These are phyloP conservation scores for Neoascia interrupta DNA, from an alignment of 2,888 invertebrate species.

Conservation along the genomic window DNA sequence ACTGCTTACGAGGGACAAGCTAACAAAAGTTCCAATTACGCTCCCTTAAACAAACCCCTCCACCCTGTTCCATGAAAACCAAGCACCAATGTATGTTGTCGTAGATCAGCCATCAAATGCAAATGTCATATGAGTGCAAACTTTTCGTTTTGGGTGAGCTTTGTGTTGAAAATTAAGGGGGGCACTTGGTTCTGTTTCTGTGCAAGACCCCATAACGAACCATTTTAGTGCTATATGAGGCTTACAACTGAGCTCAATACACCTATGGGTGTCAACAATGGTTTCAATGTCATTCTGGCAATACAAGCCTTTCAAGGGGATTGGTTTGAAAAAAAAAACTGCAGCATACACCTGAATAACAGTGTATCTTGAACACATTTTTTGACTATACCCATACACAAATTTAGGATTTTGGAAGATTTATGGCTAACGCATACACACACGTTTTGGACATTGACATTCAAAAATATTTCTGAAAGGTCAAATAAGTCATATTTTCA, in stretches of 20 bases:
- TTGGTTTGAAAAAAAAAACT: conserved; percentile 29
- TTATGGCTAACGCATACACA: conserved; percentile 16
- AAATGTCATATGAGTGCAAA: too few species aligned
- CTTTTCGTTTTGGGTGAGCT: conserved; percentile 8
- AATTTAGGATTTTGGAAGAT: conserved; percentile 1
- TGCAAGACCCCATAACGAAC: conserved; percentile 59
- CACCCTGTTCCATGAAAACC: too few species aligned
- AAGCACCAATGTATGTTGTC: too few species aligned
- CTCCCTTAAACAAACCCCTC: too few species aligned
- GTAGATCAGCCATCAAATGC: conserved; percentile 16
- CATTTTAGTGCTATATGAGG: not conserved
- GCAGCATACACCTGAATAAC: not conserved
- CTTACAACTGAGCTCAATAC: conserved; percentile 3
- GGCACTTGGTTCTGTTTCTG: conserved; percentile 44
- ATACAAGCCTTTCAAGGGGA: conserved; percentile 19
- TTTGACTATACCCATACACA: not conserved
- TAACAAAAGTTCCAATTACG: too few species aligned
- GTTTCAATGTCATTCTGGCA: conserved; percentile 56
- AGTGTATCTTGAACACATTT: not conserved
- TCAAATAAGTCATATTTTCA: not conserved
- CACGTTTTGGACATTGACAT: conserved; percentile 35
- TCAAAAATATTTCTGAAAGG: conserved; percentile 6
- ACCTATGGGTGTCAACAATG: conserved; percentile 34
- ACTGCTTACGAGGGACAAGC: too few species aligned
- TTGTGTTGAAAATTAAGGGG: conserved; percentile 32